Conservation (phyloP, 2,797 vertebrate species). For the Gouania willdenowi region DNA sequence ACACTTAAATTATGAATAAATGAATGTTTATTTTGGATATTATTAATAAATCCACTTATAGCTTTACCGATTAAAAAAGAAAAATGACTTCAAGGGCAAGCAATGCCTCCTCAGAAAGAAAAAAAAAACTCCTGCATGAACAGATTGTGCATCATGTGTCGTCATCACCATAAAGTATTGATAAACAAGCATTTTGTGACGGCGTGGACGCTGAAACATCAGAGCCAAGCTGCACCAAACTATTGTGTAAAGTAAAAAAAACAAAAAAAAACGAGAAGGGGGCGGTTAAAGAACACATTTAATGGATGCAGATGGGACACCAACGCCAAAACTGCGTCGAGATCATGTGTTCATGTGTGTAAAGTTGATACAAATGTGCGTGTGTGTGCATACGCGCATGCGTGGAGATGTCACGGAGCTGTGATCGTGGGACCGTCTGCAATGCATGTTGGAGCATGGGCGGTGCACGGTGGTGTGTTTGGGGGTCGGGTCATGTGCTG, state of each 20-base stretch:
- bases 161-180: slow-evolving; percentile 19
- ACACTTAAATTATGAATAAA: too few relatives aligned
- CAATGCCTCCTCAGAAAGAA: too few relatives aligned
- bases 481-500: slow-evolving; percentile 6
- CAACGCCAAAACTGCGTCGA: slow-evolving; percentile 63
- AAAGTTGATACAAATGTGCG: slow-evolving; percentile 20
- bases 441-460: slow-evolving; percentile 17
- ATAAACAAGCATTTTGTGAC: slow-evolving; percentile 38
- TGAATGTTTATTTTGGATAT: too few relatives aligned
- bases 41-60: too few relatives aligned
- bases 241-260: too few relatives aligned
- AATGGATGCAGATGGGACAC: slow-evolving; percentile 61
- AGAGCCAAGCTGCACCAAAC: slow-evolving; percentile 37
- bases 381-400: slow-evolving; percentile 8
- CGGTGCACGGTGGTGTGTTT: slow-evolving; percentile 3
- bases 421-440: slow-evolving; percentile 1
- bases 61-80: too few relatives aligned
- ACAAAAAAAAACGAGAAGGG: slow-evolving; percentile 7
- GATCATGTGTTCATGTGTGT: slow-evolving; percentile 47
- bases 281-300: slow-evolving; percentile 23
- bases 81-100: too few relatives aligned
- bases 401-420: neutral
- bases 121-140: too few relatives aligned
- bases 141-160: slow-evolving; percentile 18
- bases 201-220: slow-evolving; percentile 51